Evolutionary conservation across 2,888 invertebrate species (phyloP).

Genomic region (Oscheius myriophilus): DNA sequence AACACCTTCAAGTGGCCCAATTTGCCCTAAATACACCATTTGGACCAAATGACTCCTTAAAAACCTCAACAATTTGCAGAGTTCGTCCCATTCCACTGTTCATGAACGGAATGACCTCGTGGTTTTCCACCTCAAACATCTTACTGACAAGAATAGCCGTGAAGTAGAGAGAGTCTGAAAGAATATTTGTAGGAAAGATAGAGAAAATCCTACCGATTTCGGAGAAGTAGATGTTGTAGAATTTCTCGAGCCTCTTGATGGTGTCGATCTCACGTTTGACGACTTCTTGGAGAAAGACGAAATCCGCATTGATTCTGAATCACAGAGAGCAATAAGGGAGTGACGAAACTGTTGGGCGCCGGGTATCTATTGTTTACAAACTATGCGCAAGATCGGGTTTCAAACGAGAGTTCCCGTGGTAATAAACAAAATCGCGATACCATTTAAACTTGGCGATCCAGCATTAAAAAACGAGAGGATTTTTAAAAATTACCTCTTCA

Average conservation of each 20-base stretch:
- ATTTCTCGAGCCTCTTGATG: conserved; percentile 70
- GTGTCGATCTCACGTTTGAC: conserved; percentile 72
- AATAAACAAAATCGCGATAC: not conserved
- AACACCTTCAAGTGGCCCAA: conserved; percentile 66
- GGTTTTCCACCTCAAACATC: conserved; percentile 63
- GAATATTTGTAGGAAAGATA: not conserved
- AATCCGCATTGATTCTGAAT: conserved; percentile 75
- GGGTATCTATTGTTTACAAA: too few species aligned
- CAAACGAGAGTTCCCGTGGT: too few species aligned
- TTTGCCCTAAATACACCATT: conserved; percentile 41
- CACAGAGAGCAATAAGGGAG: not conserved
- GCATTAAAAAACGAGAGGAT: conserved; percentile 2
- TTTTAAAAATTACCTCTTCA: conserved; percentile 71
- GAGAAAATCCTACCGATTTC: conserved; percentile 41
- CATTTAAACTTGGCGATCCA: too few species aligned
- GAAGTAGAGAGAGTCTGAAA: conserved; percentile 66
- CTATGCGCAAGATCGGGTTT: too few species aligned
- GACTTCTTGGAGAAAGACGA: conserved; percentile 77
- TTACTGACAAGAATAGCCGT: conserved; percentile 65
- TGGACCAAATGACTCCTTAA: too few species aligned
- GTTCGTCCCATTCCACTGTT: conserved; percentile 75
- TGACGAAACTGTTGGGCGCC: not conserved
- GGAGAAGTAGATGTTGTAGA: conserved; percentile 72
- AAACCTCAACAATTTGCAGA: conserved; percentile 74
- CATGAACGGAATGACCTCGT: conserved; percentile 73